Evolutionary conservation across 2,888 invertebrate genomes (phyloP).

Genomic region (Ornithoptera priamus): DNA sequence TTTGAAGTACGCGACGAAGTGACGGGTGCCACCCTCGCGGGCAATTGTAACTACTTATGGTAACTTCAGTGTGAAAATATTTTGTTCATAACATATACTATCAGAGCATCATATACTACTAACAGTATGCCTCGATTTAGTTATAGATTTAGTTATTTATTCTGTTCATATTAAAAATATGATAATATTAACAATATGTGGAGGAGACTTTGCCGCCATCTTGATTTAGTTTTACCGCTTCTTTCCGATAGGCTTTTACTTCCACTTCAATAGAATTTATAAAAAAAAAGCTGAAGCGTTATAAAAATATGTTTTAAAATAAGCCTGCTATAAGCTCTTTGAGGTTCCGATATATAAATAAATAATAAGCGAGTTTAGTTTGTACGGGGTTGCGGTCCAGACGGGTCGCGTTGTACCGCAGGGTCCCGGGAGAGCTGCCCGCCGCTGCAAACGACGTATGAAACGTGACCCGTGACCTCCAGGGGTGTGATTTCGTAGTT

Average conservation of each 20-base stretch:
- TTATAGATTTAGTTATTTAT: too few species aligned
- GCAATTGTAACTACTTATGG: slow-evolving; percentile 21
- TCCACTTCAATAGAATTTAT: too few species aligned
- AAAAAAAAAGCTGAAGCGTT: too few species aligned
- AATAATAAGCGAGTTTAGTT: slow-evolving; percentile 18
- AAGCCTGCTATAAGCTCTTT: neutral
- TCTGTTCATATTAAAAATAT: too few species aligned
- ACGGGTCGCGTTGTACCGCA: neutral
- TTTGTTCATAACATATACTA: neutral
- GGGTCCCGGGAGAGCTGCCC: slow-evolving; percentile 4
- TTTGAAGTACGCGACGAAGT: slow-evolving; percentile 21
- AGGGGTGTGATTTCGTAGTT: neutral
- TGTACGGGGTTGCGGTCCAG: slow-evolving; percentile 11
- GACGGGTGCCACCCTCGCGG: slow-evolving; percentile 15
- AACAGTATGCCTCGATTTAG: too few species aligned
- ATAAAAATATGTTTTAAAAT: neutral
- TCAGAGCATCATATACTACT: neutral
- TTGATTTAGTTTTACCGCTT: too few species aligned
- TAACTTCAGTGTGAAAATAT: slow-evolving; percentile 11
- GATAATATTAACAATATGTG: too few species aligned
- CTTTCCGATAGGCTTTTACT: too few species aligned
- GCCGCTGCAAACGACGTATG: slow-evolving; percentile 5
- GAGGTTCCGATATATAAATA: slow-evolving; percentile 19
- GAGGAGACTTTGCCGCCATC: too few species aligned
- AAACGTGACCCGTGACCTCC: slow-evolving; percentile 6